Base-by-base conservation (phyloP, 2,888 invertebrate species). In the Rotaria macrura region DNA sequence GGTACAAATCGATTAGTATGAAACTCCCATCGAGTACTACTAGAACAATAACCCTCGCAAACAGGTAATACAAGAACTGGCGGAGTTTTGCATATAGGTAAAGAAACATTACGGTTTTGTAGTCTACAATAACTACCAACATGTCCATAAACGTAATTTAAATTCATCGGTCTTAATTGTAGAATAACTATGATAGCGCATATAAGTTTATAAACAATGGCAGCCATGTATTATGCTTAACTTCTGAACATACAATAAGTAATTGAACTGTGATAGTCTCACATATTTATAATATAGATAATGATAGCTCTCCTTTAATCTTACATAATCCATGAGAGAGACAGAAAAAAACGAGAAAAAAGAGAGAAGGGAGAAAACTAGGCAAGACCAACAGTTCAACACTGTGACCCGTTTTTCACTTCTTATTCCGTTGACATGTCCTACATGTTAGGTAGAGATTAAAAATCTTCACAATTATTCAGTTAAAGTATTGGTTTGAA, bases 81-180 rank as follows among this genome's bases (percentile, higher is more conserved):
- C 49, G 29, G 83, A 85, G 47, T 49, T 84, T 43, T 84, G 72
- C 84, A 85, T 85, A 79, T 52, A 38, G 34, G 10, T 17, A 84
- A 20, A 52, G n/a, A 34, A 55, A n/a, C 23, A 40, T 49, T 79
- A 43, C 79, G 79, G 43, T 79, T 79, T n/a, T 79, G 43, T 0
- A 79, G 40, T 87, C 29, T 38, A 86, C 29, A 86, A 65, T 29
- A 29, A 20, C 17, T 7, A 29, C 34, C 34, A 6, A 34, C 17
- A 34, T 34, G 1, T 29, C 65, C 65, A 34, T 65, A 17, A 34
- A 65, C 65, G 20, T 34, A 65, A 20, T 34, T 20, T 34, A 65
- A 5, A 14, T 20, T 65, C 12, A 34, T 20, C 20, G 17, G 12
- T 65, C 65, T 34, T 20, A 65, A 34, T 65, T 29, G 34, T 65